These are phyloP conservation scores for Synanthedon formicaeformis DNA, from an alignment of 2,888 invertebrate genomes.

Conservation along the genomic window DNA sequence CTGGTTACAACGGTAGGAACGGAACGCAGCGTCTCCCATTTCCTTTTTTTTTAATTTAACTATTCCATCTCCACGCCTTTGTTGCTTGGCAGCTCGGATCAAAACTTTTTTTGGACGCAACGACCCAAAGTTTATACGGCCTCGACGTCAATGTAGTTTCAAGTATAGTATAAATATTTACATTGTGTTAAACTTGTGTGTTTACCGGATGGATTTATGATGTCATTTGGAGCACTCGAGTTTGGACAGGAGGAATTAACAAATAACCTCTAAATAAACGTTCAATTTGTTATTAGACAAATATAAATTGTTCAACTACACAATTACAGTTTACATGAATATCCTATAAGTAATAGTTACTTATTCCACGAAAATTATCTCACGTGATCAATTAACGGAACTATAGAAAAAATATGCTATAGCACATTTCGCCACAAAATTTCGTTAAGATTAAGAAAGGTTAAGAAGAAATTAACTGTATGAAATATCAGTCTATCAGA, in stretches of 20 bases:
- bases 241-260: constrained; percentile 38
- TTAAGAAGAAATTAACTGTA: too few species aligned
- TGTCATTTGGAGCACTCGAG: constrained; percentile 29
- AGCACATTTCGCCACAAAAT: too few species aligned
- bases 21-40: constrained; percentile 43
- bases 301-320: neutral
- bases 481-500: too few species aligned
- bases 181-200: constrained; percentile 25
- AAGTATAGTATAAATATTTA: constrained; percentile 44
- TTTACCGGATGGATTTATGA: constrained; percentile 42
- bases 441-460: too few species aligned
- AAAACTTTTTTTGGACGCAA: constrained; percentile 23
- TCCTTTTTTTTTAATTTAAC: constrained; percentile 38
- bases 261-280: constrained; percentile 38
- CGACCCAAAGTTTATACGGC: constrained; percentile 12
- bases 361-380: too few species aligned
- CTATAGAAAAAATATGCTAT: too few species aligned
- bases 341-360: too few species aligned
- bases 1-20: constrained; percentile 31
- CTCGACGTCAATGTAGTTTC: constrained; percentile 10
- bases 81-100: constrained; percentile 35
- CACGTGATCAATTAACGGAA: too few species aligned
- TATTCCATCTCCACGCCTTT: constrained; percentile 43
- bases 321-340: too few species aligned
- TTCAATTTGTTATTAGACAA: constrained; percentile 22